Percentiles rank a stretch among this genome's conserved stretches.
phyloP scores from a whole-genome alignment of 2,797 vertebrate genomes.

The Gymnothorax javanicus region DNA sequence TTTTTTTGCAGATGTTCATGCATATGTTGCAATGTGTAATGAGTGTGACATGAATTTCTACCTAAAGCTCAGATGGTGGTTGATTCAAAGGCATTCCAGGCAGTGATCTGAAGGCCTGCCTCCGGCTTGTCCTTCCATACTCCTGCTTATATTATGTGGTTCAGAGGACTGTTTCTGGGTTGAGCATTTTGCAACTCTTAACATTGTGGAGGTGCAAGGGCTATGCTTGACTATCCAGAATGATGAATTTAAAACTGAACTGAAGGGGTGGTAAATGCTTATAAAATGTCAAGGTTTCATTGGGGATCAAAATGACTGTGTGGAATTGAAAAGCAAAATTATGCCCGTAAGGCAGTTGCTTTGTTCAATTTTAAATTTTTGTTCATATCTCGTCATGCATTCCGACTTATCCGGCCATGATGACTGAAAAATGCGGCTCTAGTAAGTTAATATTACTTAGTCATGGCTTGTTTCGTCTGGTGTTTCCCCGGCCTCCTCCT shows the following conservation, averaged over 20 bases:
- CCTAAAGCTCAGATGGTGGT: slow-evolving; percentile 1
- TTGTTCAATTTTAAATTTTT: not conserved
- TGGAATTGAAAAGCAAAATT: not conserved
- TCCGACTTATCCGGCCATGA: not conserved
- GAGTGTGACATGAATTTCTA: not conserved
- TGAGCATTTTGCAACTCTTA: not conserved
- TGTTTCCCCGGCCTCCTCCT: not conserved
- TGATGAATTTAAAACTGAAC: not conserved
- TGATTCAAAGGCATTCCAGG: not conserved
- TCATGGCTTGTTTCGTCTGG: not conserved
- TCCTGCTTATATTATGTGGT: not conserved
- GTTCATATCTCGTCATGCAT: not conserved
- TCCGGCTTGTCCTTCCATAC: not conserved
- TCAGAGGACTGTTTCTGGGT: slow-evolving; percentile 1
- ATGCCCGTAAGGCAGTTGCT: not conserved
- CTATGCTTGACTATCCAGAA: slow-evolving; percentile 9
- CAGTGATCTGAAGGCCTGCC: slow-evolving; percentile 19
- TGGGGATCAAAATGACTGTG: not conserved
- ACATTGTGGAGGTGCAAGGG: slow-evolving; percentile 14
- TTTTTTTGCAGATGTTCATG: not conserved
- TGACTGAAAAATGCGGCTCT: not conserved
- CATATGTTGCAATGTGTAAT: not conserved
- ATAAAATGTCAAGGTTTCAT: not conserved
- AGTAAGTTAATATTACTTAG: not conserved
- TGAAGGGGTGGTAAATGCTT: not conserved